These are phyloP conservation scores for Miniopterus natalensis DNA, from an alignment of 2,113 vertebrate species.

Conservation along the genomic window DNA sequence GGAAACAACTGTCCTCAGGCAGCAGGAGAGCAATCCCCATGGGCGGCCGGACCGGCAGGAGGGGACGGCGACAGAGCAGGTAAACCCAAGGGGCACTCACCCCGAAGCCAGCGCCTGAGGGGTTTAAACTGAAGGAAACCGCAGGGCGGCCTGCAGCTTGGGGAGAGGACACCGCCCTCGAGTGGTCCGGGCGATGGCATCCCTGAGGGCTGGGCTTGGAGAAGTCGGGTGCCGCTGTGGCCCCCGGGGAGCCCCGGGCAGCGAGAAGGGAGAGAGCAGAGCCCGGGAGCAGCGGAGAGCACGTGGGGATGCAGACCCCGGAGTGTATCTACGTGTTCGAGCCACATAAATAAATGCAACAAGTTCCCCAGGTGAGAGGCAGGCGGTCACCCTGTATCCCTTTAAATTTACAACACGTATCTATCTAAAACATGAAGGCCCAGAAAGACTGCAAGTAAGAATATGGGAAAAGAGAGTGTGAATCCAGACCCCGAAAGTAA, in stretches of 20 bases:
- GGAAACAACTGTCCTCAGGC: neutral
- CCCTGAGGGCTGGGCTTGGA: no score
- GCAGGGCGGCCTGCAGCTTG: no score
- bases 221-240: no score
- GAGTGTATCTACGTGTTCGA: no score
- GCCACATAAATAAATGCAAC: neutral
- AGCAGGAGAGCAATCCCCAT: neutral
- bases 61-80: neutral
- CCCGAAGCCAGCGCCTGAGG: no score
- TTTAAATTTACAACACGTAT: neutral
- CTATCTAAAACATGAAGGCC: neutral
- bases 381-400: neutral
- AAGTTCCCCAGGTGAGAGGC: neutral
- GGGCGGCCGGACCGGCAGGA: neutral
- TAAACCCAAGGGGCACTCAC: neutral
- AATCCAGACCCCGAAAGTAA: neutral
- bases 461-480: neutral
- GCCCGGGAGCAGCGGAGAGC: no score
- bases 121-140: no score
- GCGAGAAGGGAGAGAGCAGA: no score
- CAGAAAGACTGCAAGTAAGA: neutral
- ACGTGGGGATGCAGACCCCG: no score
- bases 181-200: no score
- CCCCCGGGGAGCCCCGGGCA: no score
- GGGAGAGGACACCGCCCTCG: no score